Evolutionary conservation across 1,140 invertebrate species (phyloP), one percentile per base, ranked within the genome.

Genomic region (Cyclina sinensis): DNA sequence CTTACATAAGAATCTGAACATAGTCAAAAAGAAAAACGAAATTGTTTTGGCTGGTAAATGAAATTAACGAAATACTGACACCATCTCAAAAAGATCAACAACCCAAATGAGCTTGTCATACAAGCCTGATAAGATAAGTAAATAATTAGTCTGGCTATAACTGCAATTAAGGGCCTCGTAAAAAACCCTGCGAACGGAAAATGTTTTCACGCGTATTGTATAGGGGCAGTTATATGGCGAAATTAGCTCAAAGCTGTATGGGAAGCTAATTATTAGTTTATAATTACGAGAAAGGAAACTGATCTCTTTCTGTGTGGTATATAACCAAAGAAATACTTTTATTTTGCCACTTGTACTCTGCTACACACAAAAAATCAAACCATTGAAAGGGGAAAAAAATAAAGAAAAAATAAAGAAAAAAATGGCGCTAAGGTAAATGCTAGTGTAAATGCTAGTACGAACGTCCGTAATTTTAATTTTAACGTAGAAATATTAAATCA

Each of bases 181-280:
- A 4, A 32, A 70, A 37, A 35, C 18, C 35, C 14, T 11, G 35
- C 2, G 16, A 70, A n/a, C 65, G 59, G 65, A 27, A 70, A 5
- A 37, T 18, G 65, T 70, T 70, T 70, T 70, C 65, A 70, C 65
- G n/a, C 0, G 32, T 37, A 37, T 16, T 37, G 9, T 35, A 1
- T 21, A 37, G 16, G 14, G 18, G 7, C n/a, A 27, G 18, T 27
- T 0, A 5, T 27, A 27, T 27, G 32, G 21, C 32, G 37, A 70
- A 70, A 70, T 39, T 1, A 37, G 65, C 65, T 70, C 65, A 70
- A 70, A 70, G 65, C 65, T 39, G n/a, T 37, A 39, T 70, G 24
- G 65, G 65, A 70, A 70, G 32, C 65, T 70, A 70, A 37, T 39
- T 18, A 37, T 70, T 37, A 70, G 32, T 12, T 35, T 18, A 70